Evolutionary conservation across 2,113 vertebrate genomes (phyloP).

Genomic region (Alectura lathami): DNA sequence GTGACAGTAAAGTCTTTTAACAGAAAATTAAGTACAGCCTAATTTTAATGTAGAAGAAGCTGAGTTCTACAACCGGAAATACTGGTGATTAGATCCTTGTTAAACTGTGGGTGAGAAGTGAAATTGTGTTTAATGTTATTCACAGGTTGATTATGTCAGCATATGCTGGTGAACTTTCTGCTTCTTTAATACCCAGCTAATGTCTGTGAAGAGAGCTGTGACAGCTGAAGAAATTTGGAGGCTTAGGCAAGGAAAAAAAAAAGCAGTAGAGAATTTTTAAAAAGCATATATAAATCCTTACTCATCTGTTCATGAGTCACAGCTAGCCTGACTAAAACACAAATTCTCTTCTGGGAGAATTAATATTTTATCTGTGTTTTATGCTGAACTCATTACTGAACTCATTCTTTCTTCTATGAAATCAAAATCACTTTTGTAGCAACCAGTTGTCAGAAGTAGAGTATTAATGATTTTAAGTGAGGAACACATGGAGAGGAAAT

Average conservation of each 20-base stretch:
- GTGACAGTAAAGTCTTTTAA: not conserved
- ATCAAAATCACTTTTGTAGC: not conserved
- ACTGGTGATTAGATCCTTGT: not conserved
- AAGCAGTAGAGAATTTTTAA: constrained; percentile 17
- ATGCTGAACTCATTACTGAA: constrained; percentile 18
- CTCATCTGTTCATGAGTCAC: constrained; percentile 34
- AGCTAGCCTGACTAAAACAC: constrained; percentile 26
- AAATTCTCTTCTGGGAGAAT: not conserved
- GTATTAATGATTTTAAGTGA: not conserved
- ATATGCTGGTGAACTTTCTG: not conserved
- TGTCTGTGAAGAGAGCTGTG: not conserved
- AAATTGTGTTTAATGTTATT: not conserved
- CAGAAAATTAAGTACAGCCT: not conserved
- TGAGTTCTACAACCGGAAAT: not conserved
- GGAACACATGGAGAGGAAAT: not conserved
- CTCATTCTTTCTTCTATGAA: not conserved
- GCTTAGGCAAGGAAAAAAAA: constrained; percentile 11
- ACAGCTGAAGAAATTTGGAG: not conserved
- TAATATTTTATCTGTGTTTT: constrained; percentile 40
- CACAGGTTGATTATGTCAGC: not conserved
- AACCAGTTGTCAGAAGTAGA: not conserved
- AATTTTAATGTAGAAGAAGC: not conserved
- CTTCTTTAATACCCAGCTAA: not conserved
- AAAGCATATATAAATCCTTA: constrained; percentile 21
- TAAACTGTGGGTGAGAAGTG: not conserved